Conservation (phyloP, 2,113 vertebrate genomes). For the Epinephelus lanceolatus region DNA sequence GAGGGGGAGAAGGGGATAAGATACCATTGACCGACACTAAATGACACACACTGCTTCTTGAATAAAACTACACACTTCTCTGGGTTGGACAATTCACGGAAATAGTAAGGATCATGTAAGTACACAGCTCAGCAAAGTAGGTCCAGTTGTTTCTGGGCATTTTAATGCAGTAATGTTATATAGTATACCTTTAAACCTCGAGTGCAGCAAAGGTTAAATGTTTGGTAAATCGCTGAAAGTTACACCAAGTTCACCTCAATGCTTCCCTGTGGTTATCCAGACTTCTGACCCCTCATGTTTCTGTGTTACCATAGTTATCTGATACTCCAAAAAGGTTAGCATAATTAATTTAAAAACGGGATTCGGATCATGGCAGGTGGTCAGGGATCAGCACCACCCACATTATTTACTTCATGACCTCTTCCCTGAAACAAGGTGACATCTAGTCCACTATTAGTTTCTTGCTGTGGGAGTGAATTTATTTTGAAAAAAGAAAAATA, state of each 20-base stretch:
- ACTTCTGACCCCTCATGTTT: not conserved
- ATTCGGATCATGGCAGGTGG: slow-evolving; percentile 1
- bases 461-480: not conserved
- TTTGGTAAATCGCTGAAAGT: not conserved
- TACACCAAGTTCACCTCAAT: not conserved
- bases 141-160: too few species aligned
- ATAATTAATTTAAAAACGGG: slow-evolving; percentile 1
- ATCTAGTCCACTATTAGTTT: not conserved
- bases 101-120: too few species aligned
- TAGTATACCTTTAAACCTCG: not conserved
- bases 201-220: not conserved
- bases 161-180: too few species aligned
- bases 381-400: slow-evolving; percentile 29
- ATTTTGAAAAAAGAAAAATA: not conserved
- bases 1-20: too few species aligned
- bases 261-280: not conserved
- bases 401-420: slow-evolving; percentile 20
- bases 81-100: too few species aligned
- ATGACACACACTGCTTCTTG: too few species aligned
- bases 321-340: not conserved
- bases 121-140: too few species aligned
- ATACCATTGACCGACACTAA: too few species aligned
- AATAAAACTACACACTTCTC: too few species aligned
- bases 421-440: not conserved
- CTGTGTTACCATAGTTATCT: not conserved